Evolutionary conservation across 1,140 invertebrate genomes (phyloP).

Genomic region (Teleogryllus occipitalis): DNA sequence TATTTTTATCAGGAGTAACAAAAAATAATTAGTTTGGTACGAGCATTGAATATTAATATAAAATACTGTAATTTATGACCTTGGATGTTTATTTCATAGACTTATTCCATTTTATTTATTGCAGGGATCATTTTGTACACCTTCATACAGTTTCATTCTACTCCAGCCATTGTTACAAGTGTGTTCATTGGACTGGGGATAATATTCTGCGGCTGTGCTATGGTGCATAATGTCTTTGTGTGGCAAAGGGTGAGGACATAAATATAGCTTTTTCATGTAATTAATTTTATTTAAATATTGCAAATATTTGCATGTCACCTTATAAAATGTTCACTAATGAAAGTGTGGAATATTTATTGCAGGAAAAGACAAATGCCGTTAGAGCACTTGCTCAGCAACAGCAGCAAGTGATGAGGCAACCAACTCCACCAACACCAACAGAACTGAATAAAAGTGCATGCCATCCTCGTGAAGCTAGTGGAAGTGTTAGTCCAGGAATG

Average conservation of each 20-base stretch:
- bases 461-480: constrained; percentile 43
- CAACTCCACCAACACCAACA: constrained; percentile 13
- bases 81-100: neutral
- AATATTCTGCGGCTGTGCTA: constrained; percentile 82
- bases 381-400: constrained; percentile 38
- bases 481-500: constrained; percentile 53
- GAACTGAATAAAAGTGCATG: constrained; percentile 16
- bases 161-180: constrained; percentile 80
- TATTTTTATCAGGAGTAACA: too few species aligned
- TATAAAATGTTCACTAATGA: too few species aligned
- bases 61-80: neutral
- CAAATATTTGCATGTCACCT: too few species aligned
- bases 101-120: constrained; percentile 32
- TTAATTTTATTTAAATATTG: too few species aligned
- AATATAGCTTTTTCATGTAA: too few species aligned
- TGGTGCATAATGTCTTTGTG: constrained; percentile 89
- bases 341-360: constrained; percentile 12
- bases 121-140: constrained; percentile 85
- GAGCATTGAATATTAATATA: neutral
- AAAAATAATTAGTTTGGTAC: too few species aligned
- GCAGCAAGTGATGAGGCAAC: constrained; percentile 25
- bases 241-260: constrained; percentile 72
- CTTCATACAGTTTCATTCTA: constrained; percentile 85
- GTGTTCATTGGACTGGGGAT: constrained; percentile 82
- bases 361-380: constrained; percentile 54